Conservation (phyloP, 2,797 vertebrate genomes). For the Xenops minutus region DNA sequence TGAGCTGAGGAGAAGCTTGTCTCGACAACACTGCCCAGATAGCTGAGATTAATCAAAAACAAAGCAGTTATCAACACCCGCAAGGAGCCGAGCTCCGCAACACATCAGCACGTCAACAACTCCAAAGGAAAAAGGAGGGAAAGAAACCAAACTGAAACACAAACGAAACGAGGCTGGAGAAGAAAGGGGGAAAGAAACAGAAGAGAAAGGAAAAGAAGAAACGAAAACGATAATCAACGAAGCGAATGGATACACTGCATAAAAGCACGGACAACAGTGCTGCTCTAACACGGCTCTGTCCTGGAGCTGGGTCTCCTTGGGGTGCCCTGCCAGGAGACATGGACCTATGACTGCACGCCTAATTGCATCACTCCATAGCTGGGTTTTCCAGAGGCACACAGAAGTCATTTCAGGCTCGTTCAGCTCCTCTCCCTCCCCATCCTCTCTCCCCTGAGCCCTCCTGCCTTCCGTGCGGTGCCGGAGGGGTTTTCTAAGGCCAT, state of each 20-base stretch:
- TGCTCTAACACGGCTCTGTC: conserved; percentile 41
- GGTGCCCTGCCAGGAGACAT: neutral
- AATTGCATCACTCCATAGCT: neutral
- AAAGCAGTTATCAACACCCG: conserved; percentile 91
- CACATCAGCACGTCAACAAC: conserved; percentile 77
- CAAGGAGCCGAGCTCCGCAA: conserved; percentile 79
- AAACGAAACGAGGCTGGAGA: conserved; percentile 69
- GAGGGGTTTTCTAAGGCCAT: conserved; percentile 44
- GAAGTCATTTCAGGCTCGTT: neutral
- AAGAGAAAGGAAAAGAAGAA: conserved; percentile 74
- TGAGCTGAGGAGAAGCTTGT: conserved; percentile 98
- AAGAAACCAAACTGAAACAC: conserved; percentile 60
- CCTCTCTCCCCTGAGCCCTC: conserved; percentile 1
- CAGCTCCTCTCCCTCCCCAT: conserved; percentile 28
- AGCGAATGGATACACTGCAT: conserved; percentile 90
- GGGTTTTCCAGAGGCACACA: conserved; percentile 19
- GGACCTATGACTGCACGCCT: neutral
- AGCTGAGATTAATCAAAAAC: conserved; percentile 99
- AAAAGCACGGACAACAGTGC: conserved; percentile 85
- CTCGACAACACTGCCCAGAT: conserved; percentile 99
- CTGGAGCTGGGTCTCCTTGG: conserved; percentile 34
- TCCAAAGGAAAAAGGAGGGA: conserved; percentile 66
- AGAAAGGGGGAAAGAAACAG: conserved; percentile 73
- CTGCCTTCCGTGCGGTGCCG: neutral
- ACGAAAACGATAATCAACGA: conserved; percentile 73